Evolutionary conservation across 2,888 invertebrate species (phyloP).

Genomic region (Villa cingulata): DNA sequence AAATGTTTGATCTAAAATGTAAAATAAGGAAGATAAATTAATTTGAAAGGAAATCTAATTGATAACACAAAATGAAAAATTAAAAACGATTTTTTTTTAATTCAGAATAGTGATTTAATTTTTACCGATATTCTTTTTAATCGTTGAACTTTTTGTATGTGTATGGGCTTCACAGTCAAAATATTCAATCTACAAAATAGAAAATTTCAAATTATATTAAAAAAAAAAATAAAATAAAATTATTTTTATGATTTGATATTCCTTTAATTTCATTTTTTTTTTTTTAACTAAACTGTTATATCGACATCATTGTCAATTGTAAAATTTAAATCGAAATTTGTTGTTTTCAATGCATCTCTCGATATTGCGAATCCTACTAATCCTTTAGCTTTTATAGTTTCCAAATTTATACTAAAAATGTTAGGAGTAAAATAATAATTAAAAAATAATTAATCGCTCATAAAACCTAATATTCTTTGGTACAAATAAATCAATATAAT

Average conservation of each 20-base stretch:
- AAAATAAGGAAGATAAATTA: background rate
- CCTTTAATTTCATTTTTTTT: too few species aligned
- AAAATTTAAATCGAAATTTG: constrained; percentile 10
- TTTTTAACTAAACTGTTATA: background rate
- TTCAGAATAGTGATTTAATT: too few species aligned
- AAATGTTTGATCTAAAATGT: constrained; percentile 8
- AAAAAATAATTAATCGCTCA: too few species aligned
- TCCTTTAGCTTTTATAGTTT: constrained; percentile 6
- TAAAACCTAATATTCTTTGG: too few species aligned
- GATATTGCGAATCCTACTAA: constrained; percentile 9
- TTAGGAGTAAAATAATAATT: too few species aligned
- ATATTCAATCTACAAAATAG: constrained; percentile 7
- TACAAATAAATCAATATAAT: too few species aligned
- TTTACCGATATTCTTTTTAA: constrained; percentile 3
- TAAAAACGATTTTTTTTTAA: constrained; percentile 1
- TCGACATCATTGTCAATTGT: background rate
- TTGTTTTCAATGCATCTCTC: constrained; percentile 10
- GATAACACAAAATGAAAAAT: too few species aligned
- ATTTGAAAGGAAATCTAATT: background rate
- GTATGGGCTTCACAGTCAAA: constrained; percentile 1
- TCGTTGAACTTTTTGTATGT: background rate
- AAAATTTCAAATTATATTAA: too few species aligned
- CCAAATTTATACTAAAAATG: constrained; percentile 8
- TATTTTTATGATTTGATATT: too few species aligned
- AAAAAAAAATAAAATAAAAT: background rate